A percentile compares a stretch with the other conserved stretches of the same genome.
These are phyloP conservation scores for Enteromius fasciolatus DNA, from an alignment of 2,797 vertebrate species.

Conservation along the genomic window DNA sequence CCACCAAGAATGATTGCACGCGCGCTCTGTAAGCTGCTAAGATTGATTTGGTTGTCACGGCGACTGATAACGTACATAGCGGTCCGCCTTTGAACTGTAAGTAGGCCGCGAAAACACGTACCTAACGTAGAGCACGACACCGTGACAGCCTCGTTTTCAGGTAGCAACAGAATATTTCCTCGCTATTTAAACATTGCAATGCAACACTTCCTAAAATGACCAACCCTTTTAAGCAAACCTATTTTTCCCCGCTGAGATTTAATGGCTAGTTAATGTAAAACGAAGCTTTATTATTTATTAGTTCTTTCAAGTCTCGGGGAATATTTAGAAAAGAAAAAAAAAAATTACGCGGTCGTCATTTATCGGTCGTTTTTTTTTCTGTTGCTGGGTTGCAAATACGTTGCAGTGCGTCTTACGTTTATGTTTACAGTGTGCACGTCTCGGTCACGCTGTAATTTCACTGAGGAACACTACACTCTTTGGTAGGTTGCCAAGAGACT, in stretches of 20 bases:
- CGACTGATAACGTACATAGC: slow-evolving; percentile 69
- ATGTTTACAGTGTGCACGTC: slow-evolving; percentile 37
- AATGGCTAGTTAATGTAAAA: neutral
- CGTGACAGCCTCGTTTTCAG: neutral
- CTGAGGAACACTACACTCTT: slow-evolving; percentile 21
- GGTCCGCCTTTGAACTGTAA: slow-evolving; percentile 59
- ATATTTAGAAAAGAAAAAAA: neutral
- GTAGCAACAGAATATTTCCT: neutral
- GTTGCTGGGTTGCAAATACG: neutral
- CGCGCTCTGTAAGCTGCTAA: slow-evolving; percentile 45
- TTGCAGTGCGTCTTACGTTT: slow-evolving; percentile 25
- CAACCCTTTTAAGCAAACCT: neutral
- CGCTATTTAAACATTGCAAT: neutral
- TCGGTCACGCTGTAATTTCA: slow-evolving; percentile 39
- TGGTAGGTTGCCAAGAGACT: slow-evolving; percentile 19
- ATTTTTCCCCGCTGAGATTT: neutral
- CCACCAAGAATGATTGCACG: slow-evolving; percentile 46
- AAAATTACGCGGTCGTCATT: neutral
- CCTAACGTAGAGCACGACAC: slow-evolving; percentile 1
- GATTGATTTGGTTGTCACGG: slow-evolving; percentile 77
- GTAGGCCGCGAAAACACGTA: slow-evolving; percentile 56
- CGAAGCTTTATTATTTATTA: neutral
- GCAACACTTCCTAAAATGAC: neutral
- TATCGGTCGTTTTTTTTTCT: neutral
- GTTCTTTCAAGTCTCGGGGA: neutral